A percentile compares a stretch with the other conserved stretches of the same genome.
phyloP scores from a whole-genome alignment of 2,888 invertebrate genomes.

The Ellobium chinense region DNA sequence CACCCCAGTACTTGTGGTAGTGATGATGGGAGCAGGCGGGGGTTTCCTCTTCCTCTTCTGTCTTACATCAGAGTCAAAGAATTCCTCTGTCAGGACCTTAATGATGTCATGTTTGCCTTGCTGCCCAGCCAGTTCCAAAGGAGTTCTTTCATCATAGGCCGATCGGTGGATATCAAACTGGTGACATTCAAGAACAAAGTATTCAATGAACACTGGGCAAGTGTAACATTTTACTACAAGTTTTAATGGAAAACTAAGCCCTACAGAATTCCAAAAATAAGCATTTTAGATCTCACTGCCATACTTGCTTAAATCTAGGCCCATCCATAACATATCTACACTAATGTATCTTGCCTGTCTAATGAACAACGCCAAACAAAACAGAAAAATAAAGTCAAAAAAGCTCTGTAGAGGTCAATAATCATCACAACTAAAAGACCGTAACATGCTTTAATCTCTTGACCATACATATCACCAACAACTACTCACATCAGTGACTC shows the following conservation, averaged over 20 bases:
- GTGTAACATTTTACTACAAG: too few relatives aligned
- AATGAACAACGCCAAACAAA: neutral
- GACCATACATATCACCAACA: neutral
- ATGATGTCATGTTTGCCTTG: slow-evolving; percentile 74
- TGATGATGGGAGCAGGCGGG: slow-evolving; percentile 61
- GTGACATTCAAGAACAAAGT: too few relatives aligned
- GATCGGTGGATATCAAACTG: slow-evolving; percentile 71
- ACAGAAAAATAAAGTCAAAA: neutral
- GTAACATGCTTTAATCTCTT: too few relatives aligned
- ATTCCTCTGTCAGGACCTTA: slow-evolving; percentile 67
- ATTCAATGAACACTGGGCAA: too few relatives aligned
- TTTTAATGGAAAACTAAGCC: too few relatives aligned
- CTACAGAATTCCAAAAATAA: too few relatives aligned
- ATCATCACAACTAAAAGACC: neutral
- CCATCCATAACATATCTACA: too few relatives aligned
- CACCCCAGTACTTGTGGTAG: slow-evolving; percentile 72
- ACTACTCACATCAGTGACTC: slow-evolving; percentile 71
- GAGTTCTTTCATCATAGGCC: slow-evolving; percentile 68
- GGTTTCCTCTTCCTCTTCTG: slow-evolving; percentile 58
- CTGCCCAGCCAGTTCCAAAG: slow-evolving; percentile 75
- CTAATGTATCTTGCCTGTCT: too few relatives aligned
- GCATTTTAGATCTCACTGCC: too few relatives aligned
- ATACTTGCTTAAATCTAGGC: too few relatives aligned
- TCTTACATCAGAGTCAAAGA: slow-evolving; percentile 52
- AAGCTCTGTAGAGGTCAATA: neutral